Base-by-base conservation (phyloP, 2,113 vertebrate species). In the Mystacornis crossleyi region DNA sequence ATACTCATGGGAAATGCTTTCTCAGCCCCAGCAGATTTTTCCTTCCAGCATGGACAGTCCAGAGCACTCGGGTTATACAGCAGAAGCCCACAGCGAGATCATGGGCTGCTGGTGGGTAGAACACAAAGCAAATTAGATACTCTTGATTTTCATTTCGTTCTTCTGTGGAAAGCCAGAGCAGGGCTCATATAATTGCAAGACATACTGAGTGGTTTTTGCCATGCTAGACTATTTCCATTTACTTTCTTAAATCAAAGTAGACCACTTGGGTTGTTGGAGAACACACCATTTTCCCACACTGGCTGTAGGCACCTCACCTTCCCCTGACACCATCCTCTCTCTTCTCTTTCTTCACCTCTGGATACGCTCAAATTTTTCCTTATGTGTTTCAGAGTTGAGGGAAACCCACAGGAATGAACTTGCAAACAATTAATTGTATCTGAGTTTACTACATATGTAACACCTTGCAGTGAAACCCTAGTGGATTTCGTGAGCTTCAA, bases 201-300 rank as follows among this genome's bases (percentile, higher is more conserved):
- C 2, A 7, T 18, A 42, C 9, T 26, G 40, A 79, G 26, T 77
- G 55, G 10, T 42, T 75, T 93, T 90, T 90, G 36, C 36, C 14
- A 21, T 58, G 18, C 11, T 43, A 73, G 36, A 21, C n/a, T 73
- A 55, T 25, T 91, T 40, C 78, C 13, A 21, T 66, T 61, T 50
- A 64, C 43, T 85, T 82, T 50, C 47, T 43, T 55, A 66, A 88
- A 75, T 57, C 15, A 47, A 51, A 78, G 38, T 23, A 34, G 34
- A 38, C 26, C 25, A 4, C 31, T 74, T 2, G 4, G 9, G 19
- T 65, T 0, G 0, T 38, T 47, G 62, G 33, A 54, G 58, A 83
- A 54, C 14, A 5, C 26, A 25, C 1, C 1, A 3, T 21, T 9
- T 50, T 72, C 38, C 67, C 58, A 14, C 0, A 0, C 53, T 40